phyloP scores from a whole-genome alignment of 2,113 vertebrate species.

The Oncorhynchus gorbuscha region DNA sequence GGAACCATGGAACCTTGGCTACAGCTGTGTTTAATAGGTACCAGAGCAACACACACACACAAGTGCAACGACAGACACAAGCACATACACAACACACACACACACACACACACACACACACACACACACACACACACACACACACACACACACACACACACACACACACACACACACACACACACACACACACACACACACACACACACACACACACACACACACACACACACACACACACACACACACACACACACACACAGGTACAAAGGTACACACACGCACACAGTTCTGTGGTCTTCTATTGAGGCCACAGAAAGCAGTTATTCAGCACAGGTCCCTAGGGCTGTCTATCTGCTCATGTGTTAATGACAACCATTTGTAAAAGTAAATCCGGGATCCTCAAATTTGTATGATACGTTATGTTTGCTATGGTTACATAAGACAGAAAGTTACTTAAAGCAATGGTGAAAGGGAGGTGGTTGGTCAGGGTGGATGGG shows the following conservation, averaged over 20 bases:
- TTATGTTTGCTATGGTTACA: too few relatives aligned
- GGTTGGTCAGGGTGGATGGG: too few relatives aligned
- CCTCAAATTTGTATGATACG: too few relatives aligned
- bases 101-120: neutral
- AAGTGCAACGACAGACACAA: neutral
- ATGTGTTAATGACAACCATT: constrained; percentile 73
- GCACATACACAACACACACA: neutral
- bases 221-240: too few relatives aligned
- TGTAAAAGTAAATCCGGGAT: neutral
- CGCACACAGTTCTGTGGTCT: neutral
- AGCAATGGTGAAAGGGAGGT: too few relatives aligned
- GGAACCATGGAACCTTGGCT: too few relatives aligned
- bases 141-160: neutral
- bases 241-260: neutral
- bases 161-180: neutral
- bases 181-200: neutral
- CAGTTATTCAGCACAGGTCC: constrained; percentile 64
- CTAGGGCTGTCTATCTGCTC: constrained; percentile 55
- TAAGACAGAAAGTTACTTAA: too few relatives aligned
- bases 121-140: neutral
- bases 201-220: too few relatives aligned
- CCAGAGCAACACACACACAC: constrained; percentile 17
- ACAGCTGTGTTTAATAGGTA: neutral
- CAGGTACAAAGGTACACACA: neutral
- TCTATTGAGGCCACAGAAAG: constrained; percentile 19